Percentiles rank a stretch among this genome's conserved stretches.
Conservation (phyloP, 2,113 vertebrate species). For the Trochalopteron elliotii region DNA sequence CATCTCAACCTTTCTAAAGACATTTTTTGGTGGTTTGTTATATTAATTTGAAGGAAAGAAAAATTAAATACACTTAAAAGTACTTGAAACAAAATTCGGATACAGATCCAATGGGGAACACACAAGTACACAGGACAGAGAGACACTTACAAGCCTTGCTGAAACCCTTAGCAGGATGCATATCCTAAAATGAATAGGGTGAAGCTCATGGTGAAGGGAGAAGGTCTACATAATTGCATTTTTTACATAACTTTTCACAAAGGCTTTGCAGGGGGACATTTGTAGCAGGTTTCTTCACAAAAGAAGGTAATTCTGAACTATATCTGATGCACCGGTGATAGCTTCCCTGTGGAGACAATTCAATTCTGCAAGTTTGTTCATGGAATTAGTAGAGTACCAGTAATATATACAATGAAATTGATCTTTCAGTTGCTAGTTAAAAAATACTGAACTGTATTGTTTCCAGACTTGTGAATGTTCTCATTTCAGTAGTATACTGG, state of each 20-base stretch:
- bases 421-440: neutral
- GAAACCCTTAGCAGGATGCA: neutral
- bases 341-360: neutral
- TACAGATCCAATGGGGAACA: neutral
- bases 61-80: neutral
- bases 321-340: neutral
- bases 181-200: neutral
- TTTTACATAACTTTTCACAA: conserved; percentile 31
- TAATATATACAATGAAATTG: neutral
- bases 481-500: neutral
- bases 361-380: neutral
- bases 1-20: conserved; percentile 2
- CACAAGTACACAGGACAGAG: neutral
- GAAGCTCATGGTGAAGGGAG: neutral
- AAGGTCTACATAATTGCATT: neutral
- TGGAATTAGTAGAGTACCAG: neutral
- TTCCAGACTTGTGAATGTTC: neutral
- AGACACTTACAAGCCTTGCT: accelerated
- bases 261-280: neutral
- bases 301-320: neutral
- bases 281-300: neutral
- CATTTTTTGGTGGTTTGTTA: neutral
- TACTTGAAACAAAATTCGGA: neutral
- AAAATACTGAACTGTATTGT: neutral
- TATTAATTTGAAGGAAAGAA: neutral